Evolutionary conservation across 1,140 invertebrate genomes (phyloP), one percentile per base, ranked within the genome.

Genomic region (Ips nitidus): DNA sequence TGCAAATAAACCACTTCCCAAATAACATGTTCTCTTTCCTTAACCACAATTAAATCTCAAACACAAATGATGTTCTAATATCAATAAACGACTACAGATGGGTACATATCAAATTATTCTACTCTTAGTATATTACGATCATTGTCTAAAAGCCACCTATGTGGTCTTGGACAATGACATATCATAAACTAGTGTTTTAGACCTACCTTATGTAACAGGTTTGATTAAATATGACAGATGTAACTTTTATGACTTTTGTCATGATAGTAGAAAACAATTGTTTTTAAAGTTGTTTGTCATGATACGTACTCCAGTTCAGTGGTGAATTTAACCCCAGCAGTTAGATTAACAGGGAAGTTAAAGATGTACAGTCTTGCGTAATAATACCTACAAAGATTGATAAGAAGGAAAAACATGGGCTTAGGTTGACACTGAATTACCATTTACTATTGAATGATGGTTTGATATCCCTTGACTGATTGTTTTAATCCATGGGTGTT

Each of bases 401-500:
- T 69, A 69, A 69, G 39, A 58, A 50, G 41, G 7, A 37, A 22
- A 40, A 69, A 69, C 58, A 61, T 69, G 53, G 59, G 38, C 67
- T 37, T 3, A 47, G 67, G 60, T 69, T 63, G 67, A 69, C 67
- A 69, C 52, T 45, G 55, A 63, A 63, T 69, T 63, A 69, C 60
- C 67, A 69, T 69, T 63, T 69, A 68, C 58, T 41, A 69, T 69
- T 58, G 67, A 69, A 69, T 56, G 67, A 69, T 63, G 67, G 43
- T 62, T 62, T 69, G 66, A 69, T 69, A 62, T 42, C 47, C 59
- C 55, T 63, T 69, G 52, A 69, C 59, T 69, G 67, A 69, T 69
- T 69, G 60, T 63, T 64, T 69, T 52, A 60, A 69, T 47, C 61
- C 59, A 69, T 69, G 67, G 67, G 67, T 69, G 67, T 69, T 69